phyloP scores from a whole-genome alignment of 2,113 vertebrate species.

The Chlorodrepanis virens region DNA sequence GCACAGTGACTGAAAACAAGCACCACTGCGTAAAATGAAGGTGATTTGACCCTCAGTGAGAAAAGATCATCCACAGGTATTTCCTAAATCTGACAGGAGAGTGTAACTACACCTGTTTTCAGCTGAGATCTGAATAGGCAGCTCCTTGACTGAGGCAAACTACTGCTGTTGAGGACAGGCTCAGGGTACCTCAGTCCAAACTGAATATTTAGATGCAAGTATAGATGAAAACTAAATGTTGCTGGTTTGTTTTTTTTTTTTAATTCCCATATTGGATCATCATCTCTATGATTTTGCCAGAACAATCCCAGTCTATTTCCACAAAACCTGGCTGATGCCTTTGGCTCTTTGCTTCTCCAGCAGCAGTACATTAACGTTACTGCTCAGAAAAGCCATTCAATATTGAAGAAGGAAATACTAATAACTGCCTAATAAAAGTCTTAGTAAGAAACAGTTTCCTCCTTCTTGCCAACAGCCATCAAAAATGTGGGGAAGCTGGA shows the following conservation, averaged over 20 bases:
- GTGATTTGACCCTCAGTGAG: neutral
- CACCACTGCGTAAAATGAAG: neutral
- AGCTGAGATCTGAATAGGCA: neutral
- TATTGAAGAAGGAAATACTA: slow-evolving; percentile 11
- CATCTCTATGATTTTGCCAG: neutral
- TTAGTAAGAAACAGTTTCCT: slow-evolving; percentile 32
- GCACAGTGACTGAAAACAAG: neutral
- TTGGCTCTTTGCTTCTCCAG: neutral
- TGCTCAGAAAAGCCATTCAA: neutral
- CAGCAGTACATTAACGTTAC: neutral
- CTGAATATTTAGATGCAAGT: neutral
- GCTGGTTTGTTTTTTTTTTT: neutral
- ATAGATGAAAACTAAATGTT: rapidly evolving
- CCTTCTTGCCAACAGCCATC: neutral
- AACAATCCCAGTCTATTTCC: neutral
- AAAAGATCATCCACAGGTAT: neutral
- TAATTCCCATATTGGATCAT: neutral
- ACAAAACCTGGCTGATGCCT: neutral
- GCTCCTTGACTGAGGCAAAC: neutral
- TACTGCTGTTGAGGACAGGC: neutral
- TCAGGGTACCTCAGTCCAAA: neutral
- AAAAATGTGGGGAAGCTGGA: slow-evolving; percentile 25
- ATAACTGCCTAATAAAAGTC: slow-evolving; percentile 36
- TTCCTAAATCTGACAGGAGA: neutral
- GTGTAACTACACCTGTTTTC: neutral